Evolutionary conservation across 2,797 vertebrate species (phyloP).

Genomic region (Pseudocheirus occidentalis): DNA sequence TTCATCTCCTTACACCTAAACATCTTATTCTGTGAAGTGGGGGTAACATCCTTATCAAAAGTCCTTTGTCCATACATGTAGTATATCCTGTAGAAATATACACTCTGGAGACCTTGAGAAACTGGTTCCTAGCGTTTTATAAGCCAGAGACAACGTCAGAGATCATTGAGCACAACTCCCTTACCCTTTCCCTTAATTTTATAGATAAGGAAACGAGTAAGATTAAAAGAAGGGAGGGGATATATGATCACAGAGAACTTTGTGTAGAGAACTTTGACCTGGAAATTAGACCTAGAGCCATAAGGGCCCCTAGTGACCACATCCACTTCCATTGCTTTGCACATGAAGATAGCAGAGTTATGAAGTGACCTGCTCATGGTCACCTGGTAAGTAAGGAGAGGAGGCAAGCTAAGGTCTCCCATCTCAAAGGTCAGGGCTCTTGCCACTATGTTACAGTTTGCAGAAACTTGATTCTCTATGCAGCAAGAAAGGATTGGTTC

Average conservation of each 20-base stretch:
- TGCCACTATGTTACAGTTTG: not conserved
- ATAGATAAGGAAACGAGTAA: not conserved
- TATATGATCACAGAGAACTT: not conserved
- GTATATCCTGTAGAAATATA: not conserved
- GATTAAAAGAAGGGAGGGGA: not conserved
- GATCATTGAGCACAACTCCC: not conserved
- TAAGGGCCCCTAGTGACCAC: not conserved
- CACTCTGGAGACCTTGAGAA: constrained; percentile 29
- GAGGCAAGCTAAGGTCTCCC: not conserved
- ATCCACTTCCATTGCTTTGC: not conserved
- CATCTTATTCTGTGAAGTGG: constrained; percentile 19
- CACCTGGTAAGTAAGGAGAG: not conserved
- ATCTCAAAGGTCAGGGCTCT: not conserved
- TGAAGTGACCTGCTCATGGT: not conserved
- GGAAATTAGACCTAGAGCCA: not conserved
- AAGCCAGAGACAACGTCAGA: not conserved
- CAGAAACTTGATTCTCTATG: not conserved
- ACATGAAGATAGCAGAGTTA: not conserved
- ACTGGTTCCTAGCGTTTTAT: not conserved
- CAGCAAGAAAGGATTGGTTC: not conserved
- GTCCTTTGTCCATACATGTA: not conserved
- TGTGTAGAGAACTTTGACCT: not conserved
- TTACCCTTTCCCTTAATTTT: not conserved
- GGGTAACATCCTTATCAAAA: not conserved
- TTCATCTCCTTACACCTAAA: not conserved